Base-by-base conservation (phyloP, 2,113 vertebrate genomes). In the Edolisoma coerulescens region DNA sequence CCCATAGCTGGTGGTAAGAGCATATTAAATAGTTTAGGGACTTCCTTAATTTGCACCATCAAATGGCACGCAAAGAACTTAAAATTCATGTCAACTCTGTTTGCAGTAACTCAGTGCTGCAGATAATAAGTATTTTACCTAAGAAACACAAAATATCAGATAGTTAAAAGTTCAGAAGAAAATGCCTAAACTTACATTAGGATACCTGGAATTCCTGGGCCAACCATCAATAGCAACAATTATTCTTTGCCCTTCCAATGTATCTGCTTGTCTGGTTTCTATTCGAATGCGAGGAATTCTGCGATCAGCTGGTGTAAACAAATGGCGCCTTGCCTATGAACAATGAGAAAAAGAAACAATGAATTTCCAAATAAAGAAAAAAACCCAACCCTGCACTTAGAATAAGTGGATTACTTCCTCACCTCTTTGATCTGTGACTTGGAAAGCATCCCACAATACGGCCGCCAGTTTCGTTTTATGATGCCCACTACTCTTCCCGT, bases 191-290 rank as follows among this genome's bases (percentile, higher is more conserved):
- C 98, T 98, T 97, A 99, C 99, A 82, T 99, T 99, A 87, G 99
- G 99, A 93, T 99, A 99, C 97, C 99, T 99, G 65, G 99, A 99
- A 97, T 99, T 98, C 97, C 98, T 99, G 45, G 99, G 99, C 99
- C 99, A 99, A 39, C 99, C 99, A 1, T 99, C 99, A 75, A 99
- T 98, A 86, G 99, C 98, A 95, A 99, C 99, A 95, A 99, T 99
- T 95, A 99, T 99, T 97, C 99, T 99, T 83, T 99, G 99, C 59
- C 99, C 99, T 65, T 98, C 98, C 93, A 99, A 95, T 0, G 97
- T 84, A 64, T 99, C 96, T 12, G 99, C 97, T 91, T 99, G 99
- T 18, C 99, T 99, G 1, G 99, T 99, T 98, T 99, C 99, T 86
- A 99, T 99, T 41, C 99, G 99, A 97, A 99, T 99, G 61, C 99